These are phyloP conservation scores for Poeciliopsis occidentalis DNA, from an alignment of 2,113 vertebrate species.

Conservation along the genomic window DNA sequence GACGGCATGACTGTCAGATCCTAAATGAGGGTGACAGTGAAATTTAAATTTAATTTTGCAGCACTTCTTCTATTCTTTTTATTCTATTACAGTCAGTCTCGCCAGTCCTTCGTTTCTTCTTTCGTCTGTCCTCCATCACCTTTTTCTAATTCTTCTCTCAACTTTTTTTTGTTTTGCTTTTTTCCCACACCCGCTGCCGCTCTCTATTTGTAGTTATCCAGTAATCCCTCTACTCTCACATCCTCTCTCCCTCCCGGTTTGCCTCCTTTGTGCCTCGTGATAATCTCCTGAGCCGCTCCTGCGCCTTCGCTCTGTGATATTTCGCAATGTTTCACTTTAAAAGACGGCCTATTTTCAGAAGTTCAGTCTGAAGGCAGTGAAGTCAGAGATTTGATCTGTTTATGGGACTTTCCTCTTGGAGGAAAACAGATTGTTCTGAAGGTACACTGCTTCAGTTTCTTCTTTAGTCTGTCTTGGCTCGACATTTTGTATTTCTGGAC, in stretches of 20 bases:
- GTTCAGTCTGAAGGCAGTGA: not conserved
- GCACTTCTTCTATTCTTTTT: slow-evolving; percentile 6
- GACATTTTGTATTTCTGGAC: not conserved
- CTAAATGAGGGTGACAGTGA: slow-evolving; percentile 13
- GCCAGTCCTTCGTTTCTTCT: slow-evolving; percentile 26
- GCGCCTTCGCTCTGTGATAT: slow-evolving; percentile 1
- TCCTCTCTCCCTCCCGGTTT: slow-evolving; percentile 11
- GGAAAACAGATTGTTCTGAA: not conserved
- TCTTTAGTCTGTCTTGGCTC: not conserved
- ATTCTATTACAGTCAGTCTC: slow-evolving; percentile 26
- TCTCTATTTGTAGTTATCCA: slow-evolving; percentile 54
- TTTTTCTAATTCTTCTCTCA: slow-evolving; percentile 30
- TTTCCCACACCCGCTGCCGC: slow-evolving; percentile 50
- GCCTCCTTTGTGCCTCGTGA: slow-evolving; percentile 26
- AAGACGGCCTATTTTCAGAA: not conserved
- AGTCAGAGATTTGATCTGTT: slow-evolving; percentile 13
- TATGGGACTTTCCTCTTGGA: not conserved
- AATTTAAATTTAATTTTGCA: slow-evolving; percentile 17
- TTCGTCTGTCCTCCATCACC: slow-evolving; percentile 32
- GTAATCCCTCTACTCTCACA: slow-evolving; percentile 53
- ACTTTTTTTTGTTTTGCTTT: slow-evolving; percentile 4
- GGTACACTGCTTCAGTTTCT: not conserved
- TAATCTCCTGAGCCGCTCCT: slow-evolving; percentile 12
- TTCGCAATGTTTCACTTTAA: slow-evolving; percentile 16
- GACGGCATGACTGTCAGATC: slow-evolving; percentile 9